Conservation (phyloP, 2,888 invertebrate genomes). For the Scaptomyza flava region DNA sequence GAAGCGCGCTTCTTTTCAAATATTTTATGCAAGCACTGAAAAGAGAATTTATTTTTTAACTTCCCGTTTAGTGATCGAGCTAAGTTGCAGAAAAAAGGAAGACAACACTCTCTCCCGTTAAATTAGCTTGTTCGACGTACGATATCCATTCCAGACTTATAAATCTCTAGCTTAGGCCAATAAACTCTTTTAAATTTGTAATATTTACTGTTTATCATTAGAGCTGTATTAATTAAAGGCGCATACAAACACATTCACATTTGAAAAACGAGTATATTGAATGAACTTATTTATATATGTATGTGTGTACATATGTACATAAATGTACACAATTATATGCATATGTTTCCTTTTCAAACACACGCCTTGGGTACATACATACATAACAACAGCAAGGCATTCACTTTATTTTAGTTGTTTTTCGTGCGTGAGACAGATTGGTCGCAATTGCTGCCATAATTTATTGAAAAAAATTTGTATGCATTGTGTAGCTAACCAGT, state of each 20-base stretch:
- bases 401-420: slow-evolving; percentile 48
- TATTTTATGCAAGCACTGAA: no score
- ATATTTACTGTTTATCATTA: no score
- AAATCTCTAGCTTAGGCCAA: neutral
- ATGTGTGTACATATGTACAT: neutral
- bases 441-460: slow-evolving; percentile 8
- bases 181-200: neutral
- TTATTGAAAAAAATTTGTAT: no score
- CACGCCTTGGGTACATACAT: slow-evolving; percentile 40
- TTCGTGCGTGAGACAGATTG: slow-evolving; percentile 48
- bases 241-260: neutral
- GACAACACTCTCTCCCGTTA: no score
- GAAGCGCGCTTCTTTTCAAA: no score
- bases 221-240: neutral
- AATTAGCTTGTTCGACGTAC: no score
- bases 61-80: no score
- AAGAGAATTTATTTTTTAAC: no score
- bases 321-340: neutral
- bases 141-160: no score
- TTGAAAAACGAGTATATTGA: neutral
- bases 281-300: neutral
- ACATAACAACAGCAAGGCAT: slow-evolving; percentile 33
- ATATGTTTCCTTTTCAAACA: neutral
- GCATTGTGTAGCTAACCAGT: slow-evolving; percentile 37
- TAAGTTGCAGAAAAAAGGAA: no score